These are phyloP conservation scores for Gandaritis pyraliata DNA, from an alignment of 2,888 invertebrate genomes.

Conservation along the genomic window DNA sequence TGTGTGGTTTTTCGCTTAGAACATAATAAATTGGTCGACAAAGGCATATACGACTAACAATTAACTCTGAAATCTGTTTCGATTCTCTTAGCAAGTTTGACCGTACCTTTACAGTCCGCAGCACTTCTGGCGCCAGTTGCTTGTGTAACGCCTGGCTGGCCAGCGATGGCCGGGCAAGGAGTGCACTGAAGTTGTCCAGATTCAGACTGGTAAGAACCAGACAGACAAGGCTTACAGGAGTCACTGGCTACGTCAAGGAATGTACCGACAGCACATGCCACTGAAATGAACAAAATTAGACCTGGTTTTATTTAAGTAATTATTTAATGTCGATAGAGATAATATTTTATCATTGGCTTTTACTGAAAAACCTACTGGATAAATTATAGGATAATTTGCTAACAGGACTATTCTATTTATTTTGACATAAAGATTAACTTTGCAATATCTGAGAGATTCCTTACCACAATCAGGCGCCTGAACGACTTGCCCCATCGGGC, in stretches of 20 bases:
- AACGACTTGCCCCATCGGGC: conserved; percentile 96
- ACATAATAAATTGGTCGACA: too few relatives aligned
- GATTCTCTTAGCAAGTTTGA: neutral
- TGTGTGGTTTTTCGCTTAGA: too few relatives aligned
- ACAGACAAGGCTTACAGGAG: conserved; percentile 92
- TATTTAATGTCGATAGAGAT: neutral
- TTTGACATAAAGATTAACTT: too few relatives aligned
- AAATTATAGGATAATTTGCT: too few relatives aligned
- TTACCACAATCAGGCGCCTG: conserved; percentile 96
- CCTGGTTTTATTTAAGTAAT: too few relatives aligned
- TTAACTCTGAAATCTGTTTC: neutral
- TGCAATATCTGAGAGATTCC: conserved; percentile 34
- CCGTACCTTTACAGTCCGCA: conserved; percentile 92
- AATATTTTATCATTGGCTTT: too few relatives aligned
- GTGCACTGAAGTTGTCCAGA: conserved; percentile 95
- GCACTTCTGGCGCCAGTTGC: conserved; percentile 94
- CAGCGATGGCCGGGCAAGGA: conserved; percentile 94
- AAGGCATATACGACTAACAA: too few relatives aligned
- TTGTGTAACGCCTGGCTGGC: conserved; percentile 94
- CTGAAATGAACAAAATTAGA: conserved; percentile 67
- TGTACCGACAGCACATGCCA: conserved; percentile 96
- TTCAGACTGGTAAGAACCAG: conserved; percentile 97
- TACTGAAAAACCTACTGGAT: too few relatives aligned
- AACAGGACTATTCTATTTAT: too few relatives aligned
- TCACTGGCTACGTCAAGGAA: conserved; percentile 91